Percentiles rank a stretch among this genome's conserved stretches.
These are phyloP conservation scores for Neoitamus cyanurus DNA, from an alignment of 2,888 invertebrate genomes.

Conservation along the genomic window DNA sequence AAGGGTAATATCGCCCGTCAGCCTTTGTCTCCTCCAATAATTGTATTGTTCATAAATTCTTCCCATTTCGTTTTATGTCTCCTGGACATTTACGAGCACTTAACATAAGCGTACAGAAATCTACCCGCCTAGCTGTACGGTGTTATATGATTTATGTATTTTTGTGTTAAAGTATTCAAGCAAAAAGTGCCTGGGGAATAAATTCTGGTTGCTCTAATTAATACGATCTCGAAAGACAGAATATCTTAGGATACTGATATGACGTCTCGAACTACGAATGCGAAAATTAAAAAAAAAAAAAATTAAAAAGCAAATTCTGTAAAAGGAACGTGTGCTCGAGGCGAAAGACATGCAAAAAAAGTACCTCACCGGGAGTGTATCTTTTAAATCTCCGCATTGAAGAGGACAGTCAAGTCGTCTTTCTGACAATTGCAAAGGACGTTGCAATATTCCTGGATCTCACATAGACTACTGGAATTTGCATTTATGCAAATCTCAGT, in stretches of 20 bases:
- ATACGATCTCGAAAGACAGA: background rate
- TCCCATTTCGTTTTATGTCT: background rate
- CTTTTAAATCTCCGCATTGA: background rate
- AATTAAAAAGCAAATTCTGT: background rate
- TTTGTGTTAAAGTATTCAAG: background rate
- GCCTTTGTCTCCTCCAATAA: background rate
- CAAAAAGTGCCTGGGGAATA: background rate
- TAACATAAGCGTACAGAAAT: background rate
- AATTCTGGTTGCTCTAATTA: background rate
- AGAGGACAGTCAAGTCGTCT: background rate
- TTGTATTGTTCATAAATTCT: background rate
- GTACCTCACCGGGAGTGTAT: background rate
- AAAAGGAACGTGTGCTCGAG: background rate
- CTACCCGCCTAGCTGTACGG: background rate
- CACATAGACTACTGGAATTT: background rate
- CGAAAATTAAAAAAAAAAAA: no score
- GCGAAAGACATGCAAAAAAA: background rate
- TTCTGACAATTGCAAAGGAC: background rate
- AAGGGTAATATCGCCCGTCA: background rate
- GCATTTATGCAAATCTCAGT: background rate
- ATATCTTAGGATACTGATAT: background rate
- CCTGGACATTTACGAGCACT: background rate
- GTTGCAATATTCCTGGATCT: background rate
- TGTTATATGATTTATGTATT: background rate
- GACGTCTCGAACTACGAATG: background rate